Conservation (phyloP, 2,888 invertebrate genomes). For the Elegia similella region DNA sequence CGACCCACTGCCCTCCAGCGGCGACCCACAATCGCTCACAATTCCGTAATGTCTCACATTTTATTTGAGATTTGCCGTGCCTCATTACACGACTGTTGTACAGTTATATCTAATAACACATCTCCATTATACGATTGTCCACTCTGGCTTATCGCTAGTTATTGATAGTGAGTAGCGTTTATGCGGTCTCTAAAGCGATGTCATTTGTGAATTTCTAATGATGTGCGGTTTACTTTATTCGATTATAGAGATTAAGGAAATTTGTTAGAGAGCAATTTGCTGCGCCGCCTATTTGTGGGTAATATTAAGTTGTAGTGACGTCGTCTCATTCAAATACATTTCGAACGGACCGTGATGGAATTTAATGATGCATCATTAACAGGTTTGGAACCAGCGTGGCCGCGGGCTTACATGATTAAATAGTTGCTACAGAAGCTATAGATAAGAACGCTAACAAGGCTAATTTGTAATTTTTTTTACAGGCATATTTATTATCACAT, state of each 20-base stretch:
- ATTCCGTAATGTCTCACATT: slow-evolving; percentile 72
- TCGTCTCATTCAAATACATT: slow-evolving; percentile 1
- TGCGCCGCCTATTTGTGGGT: background rate
- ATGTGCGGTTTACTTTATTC: background rate
- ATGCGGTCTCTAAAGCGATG: slow-evolving; percentile 18
- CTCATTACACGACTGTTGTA: slow-evolving; percentile 60
- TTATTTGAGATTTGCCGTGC: slow-evolving; percentile 65
- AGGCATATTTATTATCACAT: background rate
- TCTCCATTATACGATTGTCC: slow-evolving; percentile 43
- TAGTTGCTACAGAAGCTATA: slow-evolving; percentile 9
- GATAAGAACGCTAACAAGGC: slow-evolving; percentile 9
- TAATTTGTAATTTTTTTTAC: background rate
- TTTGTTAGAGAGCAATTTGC: background rate
- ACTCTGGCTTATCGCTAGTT: slow-evolving; percentile 36
- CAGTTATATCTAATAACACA: slow-evolving; percentile 59
- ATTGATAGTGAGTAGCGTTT: slow-evolving; percentile 33
- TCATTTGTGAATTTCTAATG: slow-evolving; percentile 8
- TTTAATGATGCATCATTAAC: slow-evolving; percentile 11
- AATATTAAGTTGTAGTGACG: background rate
- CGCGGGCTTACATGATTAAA: background rate
- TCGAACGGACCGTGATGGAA: background rate
- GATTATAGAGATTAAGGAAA: slow-evolving; percentile 1
- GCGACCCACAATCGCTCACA: slow-evolving; percentile 68
- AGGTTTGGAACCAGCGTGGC: slow-evolving; percentile 6
- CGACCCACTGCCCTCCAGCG: slow-evolving; percentile 77